A percentile compares a stretch with the other conserved stretches of the same genome.
Evolutionary conservation across 1,140 invertebrate species (phyloP).

Genomic region (Zaprionus tsacasi): DNA sequence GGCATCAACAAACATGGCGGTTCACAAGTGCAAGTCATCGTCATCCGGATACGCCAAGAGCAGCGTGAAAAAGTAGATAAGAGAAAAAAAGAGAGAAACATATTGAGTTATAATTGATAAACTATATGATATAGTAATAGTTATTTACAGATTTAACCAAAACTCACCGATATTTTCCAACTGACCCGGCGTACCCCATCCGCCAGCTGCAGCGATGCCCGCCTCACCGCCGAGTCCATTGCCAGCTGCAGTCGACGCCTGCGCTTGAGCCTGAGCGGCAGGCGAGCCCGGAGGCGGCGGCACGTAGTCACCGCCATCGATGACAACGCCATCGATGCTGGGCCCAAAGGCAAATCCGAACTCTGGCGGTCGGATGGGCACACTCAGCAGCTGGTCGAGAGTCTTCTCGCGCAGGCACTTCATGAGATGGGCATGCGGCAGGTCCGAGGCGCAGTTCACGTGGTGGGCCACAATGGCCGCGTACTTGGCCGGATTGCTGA

Average conservation of each 20-base stretch:
- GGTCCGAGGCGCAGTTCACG: constrained; percentile 93
- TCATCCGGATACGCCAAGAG: constrained; percentile 26
- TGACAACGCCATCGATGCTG: constrained; percentile 95
- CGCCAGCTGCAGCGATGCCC: constrained; percentile 80
- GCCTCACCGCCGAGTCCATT: constrained; percentile 73
- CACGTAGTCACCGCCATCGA: constrained; percentile 81
- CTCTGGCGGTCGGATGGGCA: constrained; percentile 91
- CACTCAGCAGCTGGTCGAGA: constrained; percentile 89
- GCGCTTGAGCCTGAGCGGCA: constrained; percentile 74
- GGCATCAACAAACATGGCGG: constrained; percentile 85
- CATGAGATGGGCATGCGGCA: constrained; percentile 90
- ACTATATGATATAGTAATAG: too few species aligned
- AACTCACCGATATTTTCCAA: constrained; percentile 78
- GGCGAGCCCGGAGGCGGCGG: constrained; percentile 71
- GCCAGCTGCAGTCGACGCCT: constrained; percentile 70
- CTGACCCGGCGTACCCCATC: constrained; percentile 81
- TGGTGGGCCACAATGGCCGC: constrained; percentile 93
- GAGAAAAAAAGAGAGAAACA: constrained; percentile 7
- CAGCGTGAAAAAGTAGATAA: constrained; percentile 14
- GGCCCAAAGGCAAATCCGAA: constrained; percentile 95
- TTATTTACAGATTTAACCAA: too few species aligned
- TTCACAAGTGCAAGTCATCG: constrained; percentile 59
- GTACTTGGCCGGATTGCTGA: constrained; percentile 93
- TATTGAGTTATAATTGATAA: constrained; percentile 20
- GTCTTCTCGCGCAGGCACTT: constrained; percentile 93